These are phyloP conservation scores for Avahi laniger DNA, from an alignment of 2,797 vertebrate species.

Conservation along the genomic window DNA sequence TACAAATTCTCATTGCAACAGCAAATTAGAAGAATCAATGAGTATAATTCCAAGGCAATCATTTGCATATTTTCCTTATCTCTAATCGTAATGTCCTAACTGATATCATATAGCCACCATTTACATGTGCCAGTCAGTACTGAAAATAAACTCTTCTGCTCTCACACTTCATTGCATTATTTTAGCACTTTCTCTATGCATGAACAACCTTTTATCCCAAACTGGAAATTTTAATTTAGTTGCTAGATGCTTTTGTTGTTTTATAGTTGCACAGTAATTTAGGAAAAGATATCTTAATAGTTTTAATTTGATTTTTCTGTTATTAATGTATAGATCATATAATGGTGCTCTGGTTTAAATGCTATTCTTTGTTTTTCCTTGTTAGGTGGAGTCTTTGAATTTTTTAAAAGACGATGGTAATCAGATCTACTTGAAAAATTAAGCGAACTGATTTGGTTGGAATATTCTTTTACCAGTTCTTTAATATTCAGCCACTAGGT, in stretches of 20 bases:
- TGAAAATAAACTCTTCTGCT: conserved; percentile 28
- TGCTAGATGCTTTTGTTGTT: conserved; percentile 21
- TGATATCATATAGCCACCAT: not conserved
- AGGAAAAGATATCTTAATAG: not conserved
- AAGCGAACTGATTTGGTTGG: conserved; percentile 81
- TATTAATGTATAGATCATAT: not conserved
- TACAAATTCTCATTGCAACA: not conserved
- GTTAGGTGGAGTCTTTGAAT: conserved; percentile 79
- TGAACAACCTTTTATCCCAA: conserved; percentile 13
- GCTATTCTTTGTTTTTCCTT: conserved; percentile 54
- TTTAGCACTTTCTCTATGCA: conserved; percentile 38
- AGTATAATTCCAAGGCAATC: not conserved
- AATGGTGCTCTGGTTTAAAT: conserved; percentile 2
- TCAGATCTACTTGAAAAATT: conserved; percentile 82
- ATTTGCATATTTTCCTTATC: not conserved
- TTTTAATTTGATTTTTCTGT: not conserved
- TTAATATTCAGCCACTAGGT: conserved; percentile 79
- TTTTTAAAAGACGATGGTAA: conserved; percentile 75
- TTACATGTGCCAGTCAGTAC: not conserved
- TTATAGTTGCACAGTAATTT: not conserved
- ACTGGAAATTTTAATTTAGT: conserved; percentile 17
- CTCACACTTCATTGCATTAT: not conserved
- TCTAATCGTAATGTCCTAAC: conserved; percentile 20
- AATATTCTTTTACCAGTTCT: conserved; percentile 76
- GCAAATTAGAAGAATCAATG: conserved; percentile 13